phyloP scores from a whole-genome alignment of 2,888 invertebrate species.

The Pseudeuparius sepicola region DNA sequence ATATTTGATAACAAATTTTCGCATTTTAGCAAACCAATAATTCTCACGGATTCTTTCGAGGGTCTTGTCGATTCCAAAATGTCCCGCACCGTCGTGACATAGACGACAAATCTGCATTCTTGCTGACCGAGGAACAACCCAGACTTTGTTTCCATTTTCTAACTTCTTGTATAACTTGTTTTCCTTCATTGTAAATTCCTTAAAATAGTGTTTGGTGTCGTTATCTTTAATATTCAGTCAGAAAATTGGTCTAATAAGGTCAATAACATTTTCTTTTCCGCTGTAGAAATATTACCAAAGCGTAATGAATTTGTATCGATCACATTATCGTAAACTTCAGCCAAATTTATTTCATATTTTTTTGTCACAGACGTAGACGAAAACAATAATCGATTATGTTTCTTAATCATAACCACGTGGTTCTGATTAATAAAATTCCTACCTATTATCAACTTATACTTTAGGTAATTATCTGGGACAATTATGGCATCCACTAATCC shows the following conservation, averaged over 20 bases:
- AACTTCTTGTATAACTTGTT: too few relatives aligned
- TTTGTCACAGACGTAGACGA: too few relatives aligned
- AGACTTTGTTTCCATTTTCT: too few relatives aligned
- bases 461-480: conserved; percentile 1
- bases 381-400: too few relatives aligned
- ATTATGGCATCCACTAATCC: background rate
- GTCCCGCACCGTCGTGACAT: conserved; percentile 22
- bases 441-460: background rate
- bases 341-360: too few relatives aligned
- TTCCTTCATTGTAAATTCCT: too few relatives aligned
- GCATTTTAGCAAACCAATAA: conserved; percentile 8
- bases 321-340: too few relatives aligned
- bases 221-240: too few relatives aligned
- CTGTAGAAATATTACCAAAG: background rate
- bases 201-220: too few relatives aligned
- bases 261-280: background rate
- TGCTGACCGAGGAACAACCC: conserved; percentile 20
- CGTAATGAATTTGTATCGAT: background rate
- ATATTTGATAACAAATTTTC: conserved; percentile 10
- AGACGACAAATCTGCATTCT: conserved; percentile 22
- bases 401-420: conserved; percentile 18
- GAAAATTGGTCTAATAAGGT: conserved; percentile 1
- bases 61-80: conserved; percentile 21
- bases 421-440: conserved; percentile 2
- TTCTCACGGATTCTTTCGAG: conserved; percentile 11